Evolutionary conservation across 2,888 invertebrate species (phyloP).

Genomic region (Apodemia duryi): DNA sequence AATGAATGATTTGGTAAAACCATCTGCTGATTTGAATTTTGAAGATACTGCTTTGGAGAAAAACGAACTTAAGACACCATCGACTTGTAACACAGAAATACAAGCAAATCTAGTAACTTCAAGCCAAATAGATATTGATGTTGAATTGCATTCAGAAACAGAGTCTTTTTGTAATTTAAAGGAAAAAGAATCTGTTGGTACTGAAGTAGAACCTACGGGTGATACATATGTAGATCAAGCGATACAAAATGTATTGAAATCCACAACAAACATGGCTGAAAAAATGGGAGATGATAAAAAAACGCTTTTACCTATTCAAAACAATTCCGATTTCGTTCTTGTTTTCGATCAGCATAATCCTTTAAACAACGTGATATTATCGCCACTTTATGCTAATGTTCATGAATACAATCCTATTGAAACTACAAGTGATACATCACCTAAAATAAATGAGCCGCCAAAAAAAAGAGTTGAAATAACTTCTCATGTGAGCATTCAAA

Average conservation of each 20-base stretch:
- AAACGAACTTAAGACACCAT: slow-evolving; percentile 29
- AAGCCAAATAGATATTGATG: slow-evolving; percentile 57
- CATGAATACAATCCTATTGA: slow-evolving; percentile 43
- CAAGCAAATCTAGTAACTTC: slow-evolving; percentile 56
- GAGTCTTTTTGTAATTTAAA: slow-evolving; percentile 34
- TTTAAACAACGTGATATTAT: slow-evolving; percentile 52
- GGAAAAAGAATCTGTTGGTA: slow-evolving; percentile 21
- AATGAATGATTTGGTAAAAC: slow-evolving; percentile 64
- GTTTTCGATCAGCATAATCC: slow-evolving; percentile 60
- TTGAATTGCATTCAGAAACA: slow-evolving; percentile 36
- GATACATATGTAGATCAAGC: slow-evolving; percentile 8
- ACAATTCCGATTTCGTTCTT: slow-evolving; percentile 35
- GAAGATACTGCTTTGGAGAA: slow-evolving; percentile 30
- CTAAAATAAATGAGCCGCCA: background rate
- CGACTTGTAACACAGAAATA: slow-evolving; percentile 49
- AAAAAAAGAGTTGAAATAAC: slow-evolving; percentile 1
- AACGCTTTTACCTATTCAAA: slow-evolving; percentile 9
- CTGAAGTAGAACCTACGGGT: slow-evolving; percentile 19
- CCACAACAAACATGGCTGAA: background rate
- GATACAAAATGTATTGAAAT: slow-evolving; percentile 1
- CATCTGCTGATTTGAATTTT: slow-evolving; percentile 49
- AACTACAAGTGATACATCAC: background rate
- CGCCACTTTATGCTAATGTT: slow-evolving; percentile 34
- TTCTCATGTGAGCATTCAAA: background rate
- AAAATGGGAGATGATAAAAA: slow-evolving; percentile 17